phyloP scores from a whole-genome alignment of 2,113 vertebrate genomes.

The Protomyctophum bolini region DNA sequence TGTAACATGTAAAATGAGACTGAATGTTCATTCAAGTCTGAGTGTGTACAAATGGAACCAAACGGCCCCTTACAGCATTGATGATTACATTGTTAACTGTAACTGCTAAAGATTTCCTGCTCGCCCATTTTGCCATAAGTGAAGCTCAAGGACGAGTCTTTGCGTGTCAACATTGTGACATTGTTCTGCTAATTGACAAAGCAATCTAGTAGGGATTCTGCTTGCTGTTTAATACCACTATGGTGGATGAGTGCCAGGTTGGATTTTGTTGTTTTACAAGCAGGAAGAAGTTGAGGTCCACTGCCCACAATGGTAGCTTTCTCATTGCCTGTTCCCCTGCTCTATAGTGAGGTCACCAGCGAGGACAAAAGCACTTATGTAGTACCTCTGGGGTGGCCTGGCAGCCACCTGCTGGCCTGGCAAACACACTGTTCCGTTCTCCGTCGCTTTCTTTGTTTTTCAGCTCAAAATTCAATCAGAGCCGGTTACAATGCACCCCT shows the following conservation, averaged over 20 bases:
- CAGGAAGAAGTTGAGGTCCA: not conserved
- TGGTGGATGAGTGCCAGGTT: too few relatives aligned
- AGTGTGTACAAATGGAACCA: too few relatives aligned
- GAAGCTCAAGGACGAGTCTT: too few relatives aligned
- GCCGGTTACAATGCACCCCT: not conserved
- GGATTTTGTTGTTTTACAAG: not conserved
- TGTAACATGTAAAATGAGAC: too few relatives aligned
- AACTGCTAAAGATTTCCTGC: too few relatives aligned
- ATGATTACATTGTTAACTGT: too few relatives aligned
- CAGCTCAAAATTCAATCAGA: not conserved
- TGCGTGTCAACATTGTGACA: not conserved
- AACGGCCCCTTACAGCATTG: too few relatives aligned
- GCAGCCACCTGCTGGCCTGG: constrained; percentile 40
- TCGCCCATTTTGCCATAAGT: too few relatives aligned
- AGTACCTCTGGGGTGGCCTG: constrained; percentile 21
- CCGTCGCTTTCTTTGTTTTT: not conserved
- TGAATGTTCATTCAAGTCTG: too few relatives aligned
- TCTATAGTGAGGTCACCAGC: constrained; percentile 53
- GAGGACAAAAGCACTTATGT: constrained; percentile 50
- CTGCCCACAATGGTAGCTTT: constrained; percentile 37
- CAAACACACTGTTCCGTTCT: constrained; percentile 42
- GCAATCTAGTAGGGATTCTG: not conserved
- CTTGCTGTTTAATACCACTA: not conserved
- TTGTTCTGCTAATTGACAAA: not conserved
- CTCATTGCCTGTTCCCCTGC: constrained; percentile 32